Evolutionary conservation across 2,113 vertebrate genomes (phyloP).

Genomic region (Aphelocoma coerulescens): DNA sequence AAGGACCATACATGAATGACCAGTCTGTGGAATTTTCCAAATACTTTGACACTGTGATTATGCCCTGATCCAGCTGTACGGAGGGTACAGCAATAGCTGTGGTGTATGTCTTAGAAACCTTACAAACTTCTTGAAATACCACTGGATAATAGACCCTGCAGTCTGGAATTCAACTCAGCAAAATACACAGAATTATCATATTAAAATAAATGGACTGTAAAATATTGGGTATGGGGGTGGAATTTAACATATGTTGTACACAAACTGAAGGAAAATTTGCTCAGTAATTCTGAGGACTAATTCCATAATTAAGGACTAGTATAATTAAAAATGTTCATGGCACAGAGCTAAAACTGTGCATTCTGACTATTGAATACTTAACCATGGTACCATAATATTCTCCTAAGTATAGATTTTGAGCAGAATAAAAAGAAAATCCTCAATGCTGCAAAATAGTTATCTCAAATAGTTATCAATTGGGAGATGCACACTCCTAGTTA

Average conservation of each 20-base stretch:
- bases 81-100: neutral
- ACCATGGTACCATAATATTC: neutral
- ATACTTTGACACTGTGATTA: fast-evolving
- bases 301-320: neutral
- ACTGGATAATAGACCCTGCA: neutral
- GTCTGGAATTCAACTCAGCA: neutral
- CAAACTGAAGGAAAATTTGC: neutral
- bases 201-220: neutral
- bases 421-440: neutral
- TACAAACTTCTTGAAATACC: neutral
- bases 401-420: neutral
- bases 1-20: neutral
- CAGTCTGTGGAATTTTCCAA: neutral
- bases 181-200: neutral
- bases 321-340: neutral
- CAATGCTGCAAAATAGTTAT: neutral
- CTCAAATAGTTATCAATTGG: neutral
- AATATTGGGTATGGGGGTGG: fast-evolving
- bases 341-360: neutral
- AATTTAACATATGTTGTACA: neutral
- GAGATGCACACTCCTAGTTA: neutral
- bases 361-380: neutral
- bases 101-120: neutral
- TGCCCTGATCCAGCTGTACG: fast-evolving
- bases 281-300: neutral